Evolutionary conservation across 2,797 vertebrate genomes (phyloP).

Genomic region (Gymnodraco acuticeps): DNA sequence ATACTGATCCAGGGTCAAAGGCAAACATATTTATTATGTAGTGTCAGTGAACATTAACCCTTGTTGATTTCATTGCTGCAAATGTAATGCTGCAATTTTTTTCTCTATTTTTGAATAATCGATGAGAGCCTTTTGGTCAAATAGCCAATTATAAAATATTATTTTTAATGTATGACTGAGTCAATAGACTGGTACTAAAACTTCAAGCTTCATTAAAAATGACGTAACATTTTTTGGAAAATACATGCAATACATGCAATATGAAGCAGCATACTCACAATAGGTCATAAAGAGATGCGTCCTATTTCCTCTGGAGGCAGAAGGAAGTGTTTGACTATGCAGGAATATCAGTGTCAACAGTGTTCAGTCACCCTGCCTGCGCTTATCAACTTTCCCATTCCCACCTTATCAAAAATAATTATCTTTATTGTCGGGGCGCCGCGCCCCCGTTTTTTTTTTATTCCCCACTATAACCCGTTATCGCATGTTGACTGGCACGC

Average conservation of each 20-base stretch:
- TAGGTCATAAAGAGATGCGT: background rate
- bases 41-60: slow-evolving; percentile 21
- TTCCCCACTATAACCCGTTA: slow-evolving; percentile 66
- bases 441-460: slow-evolving; percentile 14
- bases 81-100: too few relatives aligned
- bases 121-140: too few relatives aligned
- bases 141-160: too few relatives aligned
- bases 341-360: slow-evolving; percentile 63
- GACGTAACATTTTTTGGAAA: background rate
- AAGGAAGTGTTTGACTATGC: slow-evolving; percentile 30
- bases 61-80: background rate
- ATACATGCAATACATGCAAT: background rate
- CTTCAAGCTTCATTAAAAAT: background rate
- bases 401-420: slow-evolving; percentile 80
- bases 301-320: slow-evolving; percentile 29
- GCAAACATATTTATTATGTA: slow-evolving; percentile 3
- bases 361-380: slow-evolving; percentile 57
- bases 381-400: slow-evolving; percentile 78
- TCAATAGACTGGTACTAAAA: too few relatives aligned
- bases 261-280: background rate
- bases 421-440: slow-evolving; percentile 71
- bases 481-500: slow-evolving; percentile 66
- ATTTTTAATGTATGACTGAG: too few relatives aligned
- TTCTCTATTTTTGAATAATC: too few relatives aligned
- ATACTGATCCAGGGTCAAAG: slow-evolving; percentile 13